A percentile compares a stretch with the other conserved stretches of the same genome.
These are phyloP conservation scores for Merodon equestris DNA, from an alignment of 2,888 invertebrate genomes.

Conservation along the genomic window DNA sequence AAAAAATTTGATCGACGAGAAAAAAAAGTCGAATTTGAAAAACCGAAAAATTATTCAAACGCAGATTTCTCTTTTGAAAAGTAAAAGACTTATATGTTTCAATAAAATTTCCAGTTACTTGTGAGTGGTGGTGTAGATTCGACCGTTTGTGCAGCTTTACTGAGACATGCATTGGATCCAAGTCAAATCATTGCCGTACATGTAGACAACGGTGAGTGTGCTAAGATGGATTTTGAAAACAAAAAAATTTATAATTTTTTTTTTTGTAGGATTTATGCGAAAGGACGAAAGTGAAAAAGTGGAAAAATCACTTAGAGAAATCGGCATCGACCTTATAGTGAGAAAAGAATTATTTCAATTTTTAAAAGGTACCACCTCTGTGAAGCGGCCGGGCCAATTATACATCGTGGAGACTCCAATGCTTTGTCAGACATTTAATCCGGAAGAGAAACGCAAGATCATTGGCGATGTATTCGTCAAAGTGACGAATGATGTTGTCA, in stretches of 20 bases:
- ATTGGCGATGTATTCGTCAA: slow-evolving; percentile 99
- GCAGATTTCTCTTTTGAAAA: slow-evolving; percentile 1
- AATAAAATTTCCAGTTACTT: slow-evolving; percentile 83
- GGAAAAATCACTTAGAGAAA: slow-evolving; percentile 87
- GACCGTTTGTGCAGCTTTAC: slow-evolving; percentile 98
- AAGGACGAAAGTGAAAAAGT: slow-evolving; percentile 96
- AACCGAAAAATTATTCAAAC: too few species aligned
- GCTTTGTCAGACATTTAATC: slow-evolving; percentile 91
- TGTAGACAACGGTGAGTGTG: slow-evolving; percentile 92
- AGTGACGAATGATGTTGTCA: slow-evolving; percentile 93
- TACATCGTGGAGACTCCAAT: slow-evolving; percentile 85
- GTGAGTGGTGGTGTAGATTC: slow-evolving; percentile 99
- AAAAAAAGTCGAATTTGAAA: too few species aligned
- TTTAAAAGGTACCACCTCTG: slow-evolving; percentile 89
- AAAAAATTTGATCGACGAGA: too few species aligned
- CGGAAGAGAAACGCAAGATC: slow-evolving; percentile 98
- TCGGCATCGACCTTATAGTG: slow-evolving; percentile 90
- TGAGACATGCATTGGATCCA: slow-evolving; percentile 92
- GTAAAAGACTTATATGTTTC: slow-evolving; percentile 11
- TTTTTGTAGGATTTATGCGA: slow-evolving; percentile 89
- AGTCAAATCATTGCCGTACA: slow-evolving; percentile 97
- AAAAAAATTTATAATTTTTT: too few species aligned
- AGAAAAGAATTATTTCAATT: slow-evolving; percentile 86
- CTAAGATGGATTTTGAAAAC: too few species aligned
- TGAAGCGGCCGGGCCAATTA: slow-evolving; percentile 83